Conservation (phyloP, 2,113 vertebrate species). For the Budorcas taxicolor region DNA sequence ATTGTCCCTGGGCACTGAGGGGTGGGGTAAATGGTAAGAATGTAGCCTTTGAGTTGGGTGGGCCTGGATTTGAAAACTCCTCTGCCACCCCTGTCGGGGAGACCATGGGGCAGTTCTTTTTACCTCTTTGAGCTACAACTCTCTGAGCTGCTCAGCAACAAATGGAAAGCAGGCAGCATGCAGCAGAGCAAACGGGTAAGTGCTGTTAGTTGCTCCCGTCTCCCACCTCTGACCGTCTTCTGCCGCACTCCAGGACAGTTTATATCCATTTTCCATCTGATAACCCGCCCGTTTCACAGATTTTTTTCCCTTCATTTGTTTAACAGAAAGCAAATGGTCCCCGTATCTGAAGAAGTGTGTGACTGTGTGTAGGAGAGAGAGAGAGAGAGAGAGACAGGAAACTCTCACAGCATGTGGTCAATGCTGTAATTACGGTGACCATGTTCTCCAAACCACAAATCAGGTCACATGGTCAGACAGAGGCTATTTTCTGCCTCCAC, state of each 20-base stretch:
- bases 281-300: conserved; percentile 18
- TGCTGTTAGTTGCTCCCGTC: not conserved
- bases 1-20: too few relatives aligned
- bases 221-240: not conserved
- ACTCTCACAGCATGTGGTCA: conserved; percentile 51
- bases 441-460: conserved; percentile 58
- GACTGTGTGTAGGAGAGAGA: conserved; percentile 72
- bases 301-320: not conserved
- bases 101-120: not conserved
- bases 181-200: not conserved
- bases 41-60: not conserved
- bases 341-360: not conserved
- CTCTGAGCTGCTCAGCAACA: not conserved
- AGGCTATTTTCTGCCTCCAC: conserved; percentile 60
- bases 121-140: not conserved
- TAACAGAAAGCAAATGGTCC: not conserved
- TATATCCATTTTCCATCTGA: not conserved
- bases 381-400: conserved; percentile 47
- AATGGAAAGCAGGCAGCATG: not conserved
- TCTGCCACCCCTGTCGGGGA: not conserved
- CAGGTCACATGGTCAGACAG: conserved; percentile 48
- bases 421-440: conserved; percentile 59
- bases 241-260: not conserved
- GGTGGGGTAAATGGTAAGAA: not conserved
- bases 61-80: not conserved